Base-by-base conservation (phyloP, 2,113 vertebrate species). In the Astur gentilis region DNA sequence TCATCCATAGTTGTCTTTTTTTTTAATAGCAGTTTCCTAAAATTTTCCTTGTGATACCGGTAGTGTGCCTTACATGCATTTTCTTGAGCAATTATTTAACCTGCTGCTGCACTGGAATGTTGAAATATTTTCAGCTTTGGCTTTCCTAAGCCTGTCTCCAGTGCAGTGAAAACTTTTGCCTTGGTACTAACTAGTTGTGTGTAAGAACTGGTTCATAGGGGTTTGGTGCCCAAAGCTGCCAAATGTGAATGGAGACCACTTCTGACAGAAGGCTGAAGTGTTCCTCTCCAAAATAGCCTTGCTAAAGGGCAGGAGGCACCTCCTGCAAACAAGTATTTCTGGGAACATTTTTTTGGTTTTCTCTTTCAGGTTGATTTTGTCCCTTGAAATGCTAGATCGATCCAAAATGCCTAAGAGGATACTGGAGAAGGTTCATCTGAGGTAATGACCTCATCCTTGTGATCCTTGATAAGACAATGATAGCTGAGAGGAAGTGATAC, bases 41-140 rank as follows among this genome's bases (percentile, higher is more conserved):
- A 97, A 72, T 83, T 55, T 89, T 96, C 42, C 34, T 62, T 62
- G 22, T 65, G 55, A 60, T 82, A 93, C 83, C 78, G 86, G 49
- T 55, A 92, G 38, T 76, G 47, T 62, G 21, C 21, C 78, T 66
- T 82, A 42, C 58, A 81, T 0, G 2, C 45, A 54, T 86, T 95
- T 91, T 89, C 89, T 83, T 81, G 40, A 88, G 79, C 42, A 88
- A 83, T 79, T 97, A 70, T 94, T 97, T 70, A 78, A 96, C 87
- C 26, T 86, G 29, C 57, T 62, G 7, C 72, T 92, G 38, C 71
- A 36, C 29, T 91, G 75, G 75, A 90, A 89, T 42, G 58, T 81
- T 83, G 55, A 80, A 36, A 62, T 90, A 29, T 61, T 81, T 89
- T 89, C 49, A 81, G 20, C 17, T 89, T 72, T 80, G 45, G 4